phyloP scores from a whole-genome alignment of 2,113 vertebrate species.

The Todiramphus chloris region DNA sequence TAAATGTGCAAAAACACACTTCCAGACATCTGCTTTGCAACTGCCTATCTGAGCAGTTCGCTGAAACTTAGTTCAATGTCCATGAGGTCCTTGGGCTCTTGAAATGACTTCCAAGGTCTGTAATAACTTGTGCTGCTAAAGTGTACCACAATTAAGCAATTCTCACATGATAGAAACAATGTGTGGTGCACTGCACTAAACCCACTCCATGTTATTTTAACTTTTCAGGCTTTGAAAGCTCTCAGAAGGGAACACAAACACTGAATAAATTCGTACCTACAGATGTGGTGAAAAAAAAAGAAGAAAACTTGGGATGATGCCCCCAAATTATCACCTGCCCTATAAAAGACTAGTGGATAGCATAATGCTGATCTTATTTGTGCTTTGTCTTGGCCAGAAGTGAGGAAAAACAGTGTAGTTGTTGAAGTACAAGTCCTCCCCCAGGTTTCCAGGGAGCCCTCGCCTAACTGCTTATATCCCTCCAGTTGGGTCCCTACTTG shows the following conservation, averaged over 20 bases:
- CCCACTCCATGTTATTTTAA: constrained; percentile 1
- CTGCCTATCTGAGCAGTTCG: constrained; percentile 10
- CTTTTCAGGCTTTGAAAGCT: not conserved
- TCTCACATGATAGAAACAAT: constrained; percentile 56
- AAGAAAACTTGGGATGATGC: not conserved
- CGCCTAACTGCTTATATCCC: not conserved
- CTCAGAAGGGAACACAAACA: not conserved
- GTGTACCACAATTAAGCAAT: constrained; percentile 37
- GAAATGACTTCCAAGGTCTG: constrained; percentile 65
- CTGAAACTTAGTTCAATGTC: constrained; percentile 26
- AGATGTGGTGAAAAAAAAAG: not conserved
- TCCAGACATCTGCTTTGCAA: constrained; percentile 38
- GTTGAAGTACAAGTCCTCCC: not conserved
- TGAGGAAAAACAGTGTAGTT: not conserved
- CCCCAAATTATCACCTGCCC: not conserved
- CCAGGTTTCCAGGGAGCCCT: not conserved
- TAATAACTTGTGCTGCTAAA: constrained; percentile 58
- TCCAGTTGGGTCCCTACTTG: not conserved
- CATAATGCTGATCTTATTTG: not conserved
- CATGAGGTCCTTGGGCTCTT: constrained; percentile 70
- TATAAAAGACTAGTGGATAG: not conserved
- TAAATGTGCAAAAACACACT: constrained; percentile 29
- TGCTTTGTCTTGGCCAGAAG: not conserved
- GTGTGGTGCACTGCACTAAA: constrained; percentile 26
- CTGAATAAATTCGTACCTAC: not conserved